Base-by-base conservation (phyloP, 2,113 vertebrate species). In the Anhinga anhinga region DNA sequence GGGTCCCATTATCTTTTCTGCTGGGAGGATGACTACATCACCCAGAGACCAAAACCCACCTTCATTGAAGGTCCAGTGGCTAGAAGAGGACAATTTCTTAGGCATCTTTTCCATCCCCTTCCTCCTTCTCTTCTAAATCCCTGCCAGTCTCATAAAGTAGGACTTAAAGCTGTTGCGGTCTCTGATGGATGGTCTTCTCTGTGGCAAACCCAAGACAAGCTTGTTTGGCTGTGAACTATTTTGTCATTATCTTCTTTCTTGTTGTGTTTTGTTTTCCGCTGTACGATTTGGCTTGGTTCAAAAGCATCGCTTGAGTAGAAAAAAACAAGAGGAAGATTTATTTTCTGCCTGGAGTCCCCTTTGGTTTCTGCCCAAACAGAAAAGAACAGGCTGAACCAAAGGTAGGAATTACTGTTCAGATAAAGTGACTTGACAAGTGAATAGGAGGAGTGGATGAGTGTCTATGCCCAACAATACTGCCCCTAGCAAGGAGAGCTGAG, bases 361-460 rank as follows among this genome's bases (percentile, higher is more conserved):
- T 23, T 93, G 67, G 50, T 85, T 94, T 91, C 88, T 96, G 58
- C 89, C 88, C 71, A 80, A 89, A 47, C 69, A 91, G 73, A 82
- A 96, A 95, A 89, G 83, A 85, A 94, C 81, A 93, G 74, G 14
- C 71, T 93, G 95, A 96, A 97, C 88, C 83, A 76, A 79, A 79
- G 69, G 73, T 66, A 95, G 61, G 90, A 92, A 67, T 96, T 94
- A 90, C 61, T 56, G 58, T 71, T 93, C 1, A 21, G 87, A 87
- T 82, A 67, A 69, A 96, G 52, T 58, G 67, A 42, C 53, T 79
- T 93, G 92, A 86, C 82, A 87, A 67, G 45, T 69, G 86, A 95
- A 94, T 50, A 61, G 73, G 42, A 94, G 58, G 66, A 61, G 58
- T 10, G 40, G 66, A 12, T 49, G 59, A 56, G 61, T 59, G 53